Percentiles rank a stretch among this genome's conserved stretches.
Evolutionary conservation across 2,888 invertebrate genomes (phyloP).

Genomic region (Eretmocerus hayati): DNA sequence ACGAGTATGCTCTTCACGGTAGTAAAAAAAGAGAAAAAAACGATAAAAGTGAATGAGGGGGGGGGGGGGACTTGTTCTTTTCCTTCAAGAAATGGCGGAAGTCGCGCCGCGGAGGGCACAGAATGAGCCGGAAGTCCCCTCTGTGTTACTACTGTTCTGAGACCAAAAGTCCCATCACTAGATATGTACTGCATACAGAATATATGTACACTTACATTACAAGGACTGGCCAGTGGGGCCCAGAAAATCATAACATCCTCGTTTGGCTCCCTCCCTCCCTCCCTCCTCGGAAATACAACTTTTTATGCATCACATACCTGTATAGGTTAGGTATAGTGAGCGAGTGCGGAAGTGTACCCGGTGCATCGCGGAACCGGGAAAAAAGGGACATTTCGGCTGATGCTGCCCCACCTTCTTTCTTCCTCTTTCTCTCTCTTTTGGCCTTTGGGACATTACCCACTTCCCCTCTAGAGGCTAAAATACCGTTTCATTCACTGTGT

Average conservation of each 20-base stretch:
- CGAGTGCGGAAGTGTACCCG: constrained; percentile 15
- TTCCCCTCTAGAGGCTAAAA: neutral
- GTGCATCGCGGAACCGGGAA: constrained; percentile 8
- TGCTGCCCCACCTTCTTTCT: neutral
- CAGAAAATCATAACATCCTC: constrained; percentile 38
- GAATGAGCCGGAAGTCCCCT: constrained; percentile 41
- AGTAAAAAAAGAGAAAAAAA: too few relatives aligned
- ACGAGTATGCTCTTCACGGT: too few relatives aligned
- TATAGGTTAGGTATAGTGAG: neutral
- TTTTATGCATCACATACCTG: constrained; percentile 6
- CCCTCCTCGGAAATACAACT: constrained; percentile 12
- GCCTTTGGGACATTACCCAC: neutral
- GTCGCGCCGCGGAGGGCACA: constrained; percentile 28
- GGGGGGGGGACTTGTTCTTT: too few relatives aligned
- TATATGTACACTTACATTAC: too few relatives aligned
- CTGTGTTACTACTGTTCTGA: too few relatives aligned
- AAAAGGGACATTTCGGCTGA: constrained; percentile 7
- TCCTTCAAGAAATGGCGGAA: constrained; percentile 41
- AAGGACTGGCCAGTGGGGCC: too few relatives aligned
- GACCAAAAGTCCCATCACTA: too few relatives aligned
- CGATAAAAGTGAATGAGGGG: too few relatives aligned
- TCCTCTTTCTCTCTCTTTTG: neutral
- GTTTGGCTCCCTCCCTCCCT: neutral
- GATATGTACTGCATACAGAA: too few relatives aligned
- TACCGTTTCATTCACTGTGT: constrained; percentile 11